Base-by-base conservation (phyloP, 2,797 vertebrate genomes). In the Falco columbarius region DNA sequence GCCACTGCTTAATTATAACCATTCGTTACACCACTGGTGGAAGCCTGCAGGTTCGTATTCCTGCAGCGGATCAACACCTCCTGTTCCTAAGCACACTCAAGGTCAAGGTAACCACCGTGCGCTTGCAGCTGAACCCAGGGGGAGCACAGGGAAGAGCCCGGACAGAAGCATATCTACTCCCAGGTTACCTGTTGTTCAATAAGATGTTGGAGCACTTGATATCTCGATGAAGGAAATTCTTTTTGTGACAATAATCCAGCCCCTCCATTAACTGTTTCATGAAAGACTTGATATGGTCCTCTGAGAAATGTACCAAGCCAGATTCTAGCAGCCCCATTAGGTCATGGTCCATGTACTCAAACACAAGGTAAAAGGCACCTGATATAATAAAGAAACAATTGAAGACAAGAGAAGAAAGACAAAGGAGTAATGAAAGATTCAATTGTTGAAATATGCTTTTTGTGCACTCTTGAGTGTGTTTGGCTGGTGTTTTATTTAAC, bases 311-410 rank as follows among this genome's bases (percentile, higher is more conserved):
- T 95, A 99, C 99, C 97, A 99, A 98, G 89, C 99, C 99, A 5
- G 99, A 99, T 98, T 99, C 99, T 97, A 99, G 98, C 95, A 99
- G 98, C 95, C 99, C 99, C 99, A 99, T 99, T 97, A 99, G 98
- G 96, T 99, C 99, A 58, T 99, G 99, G 98, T 99, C 99, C 99
- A 99, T 99, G 98, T 99, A 99, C 97, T 99, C 99, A 98, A 99
- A 99, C 94, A 99, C 99, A 98, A 99, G 98, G 96, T 99, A 99
- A 98, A 99, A 99, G 85, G 99, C 99, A 97, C 99, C 99, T 99
- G 82, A 59, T 67, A 66, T 0, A 73, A 54, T 7, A 34, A 16
- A 76, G 54, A 61, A 62, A n/a, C 2, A 1, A 44, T 22, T 76
- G 30, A 51, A 81, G 72, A 59, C 12, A 20, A 34, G 32, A 32